Percentiles rank a stretch among this genome's conserved stretches.
Evolutionary conservation across 2,113 vertebrate genomes (phyloP).

Genomic region (Caretta caretta): DNA sequence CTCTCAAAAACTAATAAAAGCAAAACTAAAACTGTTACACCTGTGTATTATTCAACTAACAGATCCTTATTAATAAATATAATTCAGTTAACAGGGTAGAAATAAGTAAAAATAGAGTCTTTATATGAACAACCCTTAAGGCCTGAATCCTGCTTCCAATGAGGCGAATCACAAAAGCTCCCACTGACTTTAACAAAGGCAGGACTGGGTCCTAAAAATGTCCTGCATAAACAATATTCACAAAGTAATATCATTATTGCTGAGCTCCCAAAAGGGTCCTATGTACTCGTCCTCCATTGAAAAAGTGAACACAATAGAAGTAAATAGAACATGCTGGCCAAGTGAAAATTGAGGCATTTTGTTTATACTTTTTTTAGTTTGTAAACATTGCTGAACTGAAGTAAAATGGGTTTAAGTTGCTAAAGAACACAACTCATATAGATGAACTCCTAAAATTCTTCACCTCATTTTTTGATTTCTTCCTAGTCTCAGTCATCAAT

Average conservation of each 20-base stretch:
- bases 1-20: constrained; percentile 10
- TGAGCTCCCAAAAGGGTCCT: not conserved
- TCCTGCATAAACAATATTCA: not conserved
- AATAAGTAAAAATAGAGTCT: not conserved
- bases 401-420: not conserved
- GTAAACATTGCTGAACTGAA: not conserved
- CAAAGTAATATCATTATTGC: not conserved
- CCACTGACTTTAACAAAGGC: not conserved
- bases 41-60: not conserved
- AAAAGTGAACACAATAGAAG: not conserved
- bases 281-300: not conserved
- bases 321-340: not conserved
- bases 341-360: not conserved
- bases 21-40: not conserved
- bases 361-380: not conserved
- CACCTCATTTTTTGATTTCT: not conserved
- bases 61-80: not conserved
- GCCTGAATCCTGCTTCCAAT: not conserved
- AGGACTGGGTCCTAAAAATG: not conserved
- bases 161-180: not conserved
- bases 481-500: not conserved
- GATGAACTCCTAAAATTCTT: not conserved
- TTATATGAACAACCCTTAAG: not conserved
- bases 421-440: not conserved
- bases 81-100: not conserved